Evolutionary conservation across 2,797 vertebrate genomes (phyloP).

Genomic region (Coluber constrictor): DNA sequence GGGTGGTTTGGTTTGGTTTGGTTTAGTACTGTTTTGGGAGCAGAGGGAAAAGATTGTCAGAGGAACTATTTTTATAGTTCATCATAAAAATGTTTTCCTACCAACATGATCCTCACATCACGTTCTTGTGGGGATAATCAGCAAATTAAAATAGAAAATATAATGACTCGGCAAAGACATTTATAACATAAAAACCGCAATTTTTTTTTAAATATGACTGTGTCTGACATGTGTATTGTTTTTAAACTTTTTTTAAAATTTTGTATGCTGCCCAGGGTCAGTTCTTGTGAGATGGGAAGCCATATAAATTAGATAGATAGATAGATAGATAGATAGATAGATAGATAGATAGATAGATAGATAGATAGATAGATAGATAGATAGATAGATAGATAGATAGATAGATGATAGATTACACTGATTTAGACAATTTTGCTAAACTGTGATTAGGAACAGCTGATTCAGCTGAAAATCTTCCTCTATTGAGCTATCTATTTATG

Average conservation of each 20-base stretch:
- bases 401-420: neutral
- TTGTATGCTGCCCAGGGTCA: neutral
- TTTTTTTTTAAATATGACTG: neutral
- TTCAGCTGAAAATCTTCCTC: neutral
- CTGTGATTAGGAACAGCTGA: neutral
- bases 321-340: no score
- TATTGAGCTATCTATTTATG: neutral
- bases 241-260: neutral
- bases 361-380: neutral
- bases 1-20: neutral
- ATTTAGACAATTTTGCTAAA: neutral
- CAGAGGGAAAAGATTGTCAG: neutral
- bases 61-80: neutral
- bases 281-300: neutral
- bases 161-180: neutral
- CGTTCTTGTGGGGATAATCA: neutral
- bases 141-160: neutral
- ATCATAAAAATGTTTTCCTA: neutral
- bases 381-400: neutral
- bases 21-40: neutral
- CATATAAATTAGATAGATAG: neutral
- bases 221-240: neutral
- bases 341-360: no score
- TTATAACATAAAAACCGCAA: neutral
- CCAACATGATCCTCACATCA: neutral